Evolutionary conservation across 2,888 invertebrate genomes (phyloP), one percentile per base, ranked within the genome.

Genomic region (Therioaphis trifolii): DNA sequence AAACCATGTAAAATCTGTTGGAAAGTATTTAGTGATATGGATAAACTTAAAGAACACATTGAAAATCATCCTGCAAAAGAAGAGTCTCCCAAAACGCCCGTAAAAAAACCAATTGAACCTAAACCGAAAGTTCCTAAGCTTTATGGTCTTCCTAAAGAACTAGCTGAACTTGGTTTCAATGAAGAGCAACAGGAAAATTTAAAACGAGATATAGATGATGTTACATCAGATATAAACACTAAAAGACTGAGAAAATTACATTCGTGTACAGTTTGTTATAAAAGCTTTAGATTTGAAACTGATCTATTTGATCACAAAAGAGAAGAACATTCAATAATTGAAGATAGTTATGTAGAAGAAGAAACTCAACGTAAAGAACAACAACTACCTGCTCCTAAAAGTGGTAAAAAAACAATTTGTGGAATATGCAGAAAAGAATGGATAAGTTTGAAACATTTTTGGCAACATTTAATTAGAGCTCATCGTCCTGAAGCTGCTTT

Each of bases 391-490:
- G 43, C 52, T 15, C 12, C 58, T 43, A 74, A 46, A 80, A 80
- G 84, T 78, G 77, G 76, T 35, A 72, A 85, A 84, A 63, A 75
- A 52, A 72, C 85, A 1, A 74, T 88, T 29, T 90, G 92, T 86
- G 91, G 91, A 86, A 90, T 91, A n/a, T 92, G 92, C 85, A 89
- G 90, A 9, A 92, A 91, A 86, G 90, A 90, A 14, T 92, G 91
- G 91, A 91, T 91, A 0, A 91, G 91, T 0, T 91, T 91, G 85
- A 91, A 91, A 86, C 91, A 91, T 86, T 87, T 92, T 0, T 92
- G 92, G 92, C 91, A 91, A 86, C 92, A 92, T 87, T 88, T 91
- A 77, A 90, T 90, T 58, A 89, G 92, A 11, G 91, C 91, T 86
- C 92, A 92, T 87, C 90, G 91, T 75, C 87, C 89, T 14, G 91